Evolutionary conservation across 53 echinoderm and acorn worm genomes (phyloP).

Genomic region (Astropecten irregularis): DNA sequence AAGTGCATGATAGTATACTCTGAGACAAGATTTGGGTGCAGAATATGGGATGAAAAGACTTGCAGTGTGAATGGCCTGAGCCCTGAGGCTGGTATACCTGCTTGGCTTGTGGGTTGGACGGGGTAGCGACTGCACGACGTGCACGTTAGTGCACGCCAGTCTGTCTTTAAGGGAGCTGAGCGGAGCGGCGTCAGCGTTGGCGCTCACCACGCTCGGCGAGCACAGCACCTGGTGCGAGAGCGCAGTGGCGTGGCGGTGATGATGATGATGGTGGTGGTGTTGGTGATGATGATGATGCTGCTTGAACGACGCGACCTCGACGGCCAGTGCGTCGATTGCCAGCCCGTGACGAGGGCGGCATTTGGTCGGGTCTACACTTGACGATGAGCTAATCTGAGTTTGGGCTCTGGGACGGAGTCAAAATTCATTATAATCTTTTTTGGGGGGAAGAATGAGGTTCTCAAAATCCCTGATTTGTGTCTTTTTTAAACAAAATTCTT

Average conservation of each 20-base stretch:
- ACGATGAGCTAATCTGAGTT: conserved; percentile 27
- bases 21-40: no score
- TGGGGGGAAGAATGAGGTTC: no score
- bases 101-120: conserved; percentile 13
- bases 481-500: no score
- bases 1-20: no score
- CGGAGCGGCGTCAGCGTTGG: conserved; percentile 1
- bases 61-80: no score
- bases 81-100: conserved; percentile 8
- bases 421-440: no score
- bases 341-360: conserved; percentile 30
- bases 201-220: neutral
- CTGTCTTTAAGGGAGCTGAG: conserved; percentile 8
- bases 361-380: conserved; percentile 14
- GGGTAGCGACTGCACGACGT: conserved; percentile 7
- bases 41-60: no score
- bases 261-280: conserved; percentile 24
- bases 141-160: neutral
- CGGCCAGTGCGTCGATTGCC: neutral
- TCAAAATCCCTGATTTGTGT: no score
- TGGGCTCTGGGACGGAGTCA: conserved; percentile 45
- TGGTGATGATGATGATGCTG: neutral
- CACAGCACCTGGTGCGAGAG: neutral
- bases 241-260: neutral
- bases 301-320: conserved; percentile 4